A percentile compares a stretch with the other conserved stretches of the same genome.
These are phyloP conservation scores for Malacoraja senta DNA, from an alignment of 2,797 vertebrate genomes.

Conservation along the genomic window DNA sequence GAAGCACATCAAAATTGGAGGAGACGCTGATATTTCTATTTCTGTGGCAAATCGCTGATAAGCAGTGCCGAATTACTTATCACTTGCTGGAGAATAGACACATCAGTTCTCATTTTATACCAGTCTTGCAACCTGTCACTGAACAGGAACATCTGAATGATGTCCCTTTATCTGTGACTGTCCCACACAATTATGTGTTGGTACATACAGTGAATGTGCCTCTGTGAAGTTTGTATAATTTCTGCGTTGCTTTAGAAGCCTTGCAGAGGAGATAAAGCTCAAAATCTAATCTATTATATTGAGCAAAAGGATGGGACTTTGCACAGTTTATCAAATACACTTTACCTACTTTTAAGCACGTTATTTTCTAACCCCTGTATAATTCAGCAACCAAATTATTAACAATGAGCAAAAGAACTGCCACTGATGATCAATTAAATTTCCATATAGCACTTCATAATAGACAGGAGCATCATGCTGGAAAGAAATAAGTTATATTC, in stretches of 20 bases:
- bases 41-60: constrained; percentile 18
- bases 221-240: constrained; percentile 25
- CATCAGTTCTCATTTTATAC: constrained; percentile 33
- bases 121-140: constrained; percentile 23
- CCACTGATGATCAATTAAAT: not conserved
- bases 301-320: not conserved
- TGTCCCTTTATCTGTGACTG: constrained; percentile 24
- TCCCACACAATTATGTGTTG: constrained; percentile 29
- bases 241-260: not conserved
- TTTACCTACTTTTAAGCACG: not conserved
- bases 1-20: constrained; percentile 27
- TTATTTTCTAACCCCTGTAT: not conserved
- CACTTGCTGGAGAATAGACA: not conserved
- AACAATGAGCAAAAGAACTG: not conserved
- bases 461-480: not conserved
- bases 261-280: not conserved
- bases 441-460: not conserved
- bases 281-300: not conserved
- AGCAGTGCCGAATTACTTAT: constrained; percentile 24
- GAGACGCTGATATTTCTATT: constrained; percentile 15
- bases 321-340: not conserved
- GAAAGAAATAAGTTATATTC: not conserved
- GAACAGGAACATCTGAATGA: constrained; percentile 30
- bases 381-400: not conserved
- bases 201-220: not conserved